Evolutionary conservation across 2,113 vertebrate genomes (phyloP).

Genomic region (Pardalotus punctatus): DNA sequence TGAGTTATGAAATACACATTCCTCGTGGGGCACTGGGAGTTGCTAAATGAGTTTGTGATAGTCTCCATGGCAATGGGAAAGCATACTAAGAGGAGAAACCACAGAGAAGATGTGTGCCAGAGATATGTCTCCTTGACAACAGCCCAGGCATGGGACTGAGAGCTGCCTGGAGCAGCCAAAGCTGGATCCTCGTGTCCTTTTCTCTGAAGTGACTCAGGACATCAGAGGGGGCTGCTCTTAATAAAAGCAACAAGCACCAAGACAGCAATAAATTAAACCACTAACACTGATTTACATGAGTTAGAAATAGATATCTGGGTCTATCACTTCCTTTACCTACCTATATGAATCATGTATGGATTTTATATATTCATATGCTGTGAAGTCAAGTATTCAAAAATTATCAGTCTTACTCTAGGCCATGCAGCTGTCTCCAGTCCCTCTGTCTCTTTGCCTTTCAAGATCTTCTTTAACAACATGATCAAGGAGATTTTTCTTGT

Average conservation of each 20-base stretch:
- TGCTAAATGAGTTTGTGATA: slow-evolving; percentile 55
- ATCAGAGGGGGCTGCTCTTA: neutral
- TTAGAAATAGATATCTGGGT: neutral
- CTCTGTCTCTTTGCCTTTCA: neutral
- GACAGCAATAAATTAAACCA: neutral
- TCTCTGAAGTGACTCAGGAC: neutral
- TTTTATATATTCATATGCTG: neutral
- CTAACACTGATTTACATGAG: neutral
- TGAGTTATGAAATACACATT: slow-evolving; percentile 34
- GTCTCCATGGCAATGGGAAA: slow-evolving; percentile 66
- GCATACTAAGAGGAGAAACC: slow-evolving; percentile 36
- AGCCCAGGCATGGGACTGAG: neutral
- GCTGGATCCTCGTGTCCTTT: neutral
- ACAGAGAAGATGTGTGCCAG: slow-evolving; percentile 32
- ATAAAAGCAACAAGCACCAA: neutral
- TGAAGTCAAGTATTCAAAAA: neutral
- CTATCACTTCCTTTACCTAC: neutral
- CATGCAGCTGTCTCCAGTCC: neutral
- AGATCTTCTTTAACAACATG: neutral
- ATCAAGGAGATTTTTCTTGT: neutral
- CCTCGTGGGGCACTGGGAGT: neutral
- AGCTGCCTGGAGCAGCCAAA: neutral
- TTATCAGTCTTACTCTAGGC: neutral
- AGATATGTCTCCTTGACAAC: slow-evolving; percentile 67
- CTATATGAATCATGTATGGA: neutral